phyloP scores from a whole-genome alignment of 1,140 invertebrate genomes.

The Orius insidiosus region DNA sequence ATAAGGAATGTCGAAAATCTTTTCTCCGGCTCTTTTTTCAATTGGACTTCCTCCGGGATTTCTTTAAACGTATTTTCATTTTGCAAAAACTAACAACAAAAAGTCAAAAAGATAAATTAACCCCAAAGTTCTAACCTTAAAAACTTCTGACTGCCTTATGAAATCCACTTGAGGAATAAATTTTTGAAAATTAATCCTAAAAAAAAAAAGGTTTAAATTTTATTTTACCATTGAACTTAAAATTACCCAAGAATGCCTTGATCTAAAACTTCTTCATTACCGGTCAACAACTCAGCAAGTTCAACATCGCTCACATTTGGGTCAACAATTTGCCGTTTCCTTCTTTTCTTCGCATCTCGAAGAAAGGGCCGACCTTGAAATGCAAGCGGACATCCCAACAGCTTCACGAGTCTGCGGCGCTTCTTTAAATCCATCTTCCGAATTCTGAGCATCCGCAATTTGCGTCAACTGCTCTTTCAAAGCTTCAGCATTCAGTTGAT shows the following conservation, averaged over 20 bases:
- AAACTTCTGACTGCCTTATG: conserved; percentile 47
- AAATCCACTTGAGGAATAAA: conserved; percentile 41
- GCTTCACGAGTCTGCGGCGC: background rate
- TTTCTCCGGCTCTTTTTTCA: conserved; percentile 21
- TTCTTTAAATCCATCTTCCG: background rate
- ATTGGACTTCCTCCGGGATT: conserved; percentile 21
- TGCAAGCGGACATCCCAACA: background rate
- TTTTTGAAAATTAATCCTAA: conserved; percentile 46
- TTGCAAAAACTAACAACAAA: conserved; percentile 19
- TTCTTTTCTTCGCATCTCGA: no score
- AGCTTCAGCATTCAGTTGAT: background rate
- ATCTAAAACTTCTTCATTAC: conserved; percentile 43
- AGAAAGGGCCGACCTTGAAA: background rate
- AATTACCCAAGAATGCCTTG: conserved; percentile 44
- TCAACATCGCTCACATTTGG: conserved; percentile 22
- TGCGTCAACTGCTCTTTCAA: background rate
- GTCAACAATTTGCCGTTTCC: conserved; percentile 4
- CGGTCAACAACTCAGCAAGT: conserved; percentile 44
- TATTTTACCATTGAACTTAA: background rate
- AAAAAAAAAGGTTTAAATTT: conserved; percentile 19
- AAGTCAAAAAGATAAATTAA: conserved; percentile 4
- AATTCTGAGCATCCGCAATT: background rate
- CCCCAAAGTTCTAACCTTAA: conserved; percentile 29
- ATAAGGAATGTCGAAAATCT: conserved; percentile 23
- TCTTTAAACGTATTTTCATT: conserved; percentile 21